Conservation (phyloP, 64 coral and sea anemone species). For the Dendronephthya gigantea region DNA sequence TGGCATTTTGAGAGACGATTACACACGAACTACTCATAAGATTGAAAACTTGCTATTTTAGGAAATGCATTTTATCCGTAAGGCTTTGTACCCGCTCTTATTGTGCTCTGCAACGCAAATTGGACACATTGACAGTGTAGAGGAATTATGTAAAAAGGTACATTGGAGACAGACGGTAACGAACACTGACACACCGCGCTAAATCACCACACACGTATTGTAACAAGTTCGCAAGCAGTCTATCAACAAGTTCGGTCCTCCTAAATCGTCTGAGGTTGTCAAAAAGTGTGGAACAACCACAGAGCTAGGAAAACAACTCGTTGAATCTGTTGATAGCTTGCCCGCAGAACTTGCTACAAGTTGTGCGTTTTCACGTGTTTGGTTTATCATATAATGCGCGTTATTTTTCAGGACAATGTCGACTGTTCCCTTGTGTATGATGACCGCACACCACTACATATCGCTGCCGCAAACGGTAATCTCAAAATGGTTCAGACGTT, state of each 20-base stretch:
- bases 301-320: no score
- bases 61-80: conserved; percentile 82
- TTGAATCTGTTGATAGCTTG: no score
- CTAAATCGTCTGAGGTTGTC: no score
- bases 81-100: conserved; percentile 64
- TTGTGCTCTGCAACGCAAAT: conserved; percentile 79
- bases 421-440: background rate
- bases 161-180: background rate
- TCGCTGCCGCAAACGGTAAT: background rate
- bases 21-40: background rate
- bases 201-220: no score
- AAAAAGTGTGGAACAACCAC: no score
- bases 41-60: conserved; percentile 29
- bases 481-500: background rate
- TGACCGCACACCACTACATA: background rate
- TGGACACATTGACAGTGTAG: conserved; percentile 42
- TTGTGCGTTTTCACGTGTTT: no score
- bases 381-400: no score
- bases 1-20: background rate
- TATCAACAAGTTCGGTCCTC: no score
- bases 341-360: no score
- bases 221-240: no score
- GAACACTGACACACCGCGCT: no score
- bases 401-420: background rate
- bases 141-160: conserved; percentile 76